These are phyloP conservation scores for Pseudorectes ferrugineus DNA, from an alignment of 2,113 vertebrate genomes.

Conservation along the genomic window DNA sequence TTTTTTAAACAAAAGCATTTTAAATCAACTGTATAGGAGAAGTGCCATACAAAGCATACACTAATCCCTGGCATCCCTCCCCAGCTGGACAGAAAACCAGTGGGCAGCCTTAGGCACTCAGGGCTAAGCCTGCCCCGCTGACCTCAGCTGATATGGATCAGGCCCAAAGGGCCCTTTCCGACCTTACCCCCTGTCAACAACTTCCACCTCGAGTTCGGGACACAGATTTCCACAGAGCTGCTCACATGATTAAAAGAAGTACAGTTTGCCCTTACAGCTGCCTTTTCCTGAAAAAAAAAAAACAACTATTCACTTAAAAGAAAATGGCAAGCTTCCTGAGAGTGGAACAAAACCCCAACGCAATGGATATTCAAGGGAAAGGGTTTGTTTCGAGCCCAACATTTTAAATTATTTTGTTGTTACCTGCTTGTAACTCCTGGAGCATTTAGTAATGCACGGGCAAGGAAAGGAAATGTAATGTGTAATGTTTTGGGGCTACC, in stretches of 20 bases:
- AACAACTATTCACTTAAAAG: neutral
- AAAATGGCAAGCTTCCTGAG: neutral
- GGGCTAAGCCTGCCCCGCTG: neutral
- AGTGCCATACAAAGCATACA: neutral
- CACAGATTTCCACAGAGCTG: neutral
- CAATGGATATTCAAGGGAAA: neutral
- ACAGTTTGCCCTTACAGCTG: neutral
- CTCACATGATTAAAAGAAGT: neutral
- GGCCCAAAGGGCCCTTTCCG: neutral
- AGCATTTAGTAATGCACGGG: neutral
- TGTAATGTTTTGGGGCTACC: neutral
- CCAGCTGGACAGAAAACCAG: neutral
- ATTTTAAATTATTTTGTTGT: neutral
- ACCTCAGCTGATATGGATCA: conserved; percentile 4
- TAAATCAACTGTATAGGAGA: neutral
- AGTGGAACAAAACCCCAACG: accelerated
- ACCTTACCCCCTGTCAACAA: neutral
- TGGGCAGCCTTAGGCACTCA: neutral
- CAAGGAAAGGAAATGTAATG: neutral
- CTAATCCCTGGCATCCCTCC: neutral
- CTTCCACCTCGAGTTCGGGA: neutral
- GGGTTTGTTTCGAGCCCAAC: neutral
- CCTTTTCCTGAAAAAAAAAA: neutral
- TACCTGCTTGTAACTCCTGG: neutral
- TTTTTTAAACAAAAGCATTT: neutral